Evolutionary conservation across 2,797 vertebrate species (phyloP).

Genomic region (Erpetoichthys calabaricus): DNA sequence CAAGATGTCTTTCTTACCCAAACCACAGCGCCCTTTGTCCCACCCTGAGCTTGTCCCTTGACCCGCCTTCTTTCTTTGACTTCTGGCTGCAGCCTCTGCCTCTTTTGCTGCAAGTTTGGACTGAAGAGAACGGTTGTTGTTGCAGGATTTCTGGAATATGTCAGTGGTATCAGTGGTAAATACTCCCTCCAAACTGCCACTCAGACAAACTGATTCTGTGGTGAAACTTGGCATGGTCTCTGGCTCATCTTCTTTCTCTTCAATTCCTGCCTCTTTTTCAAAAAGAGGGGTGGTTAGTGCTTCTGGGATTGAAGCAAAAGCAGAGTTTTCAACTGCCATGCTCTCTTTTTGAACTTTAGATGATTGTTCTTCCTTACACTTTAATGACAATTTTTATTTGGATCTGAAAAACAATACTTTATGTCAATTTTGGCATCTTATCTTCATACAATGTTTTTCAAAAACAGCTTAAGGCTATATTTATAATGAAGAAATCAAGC

Average conservation of each 20-base stretch:
- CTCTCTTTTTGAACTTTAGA: neutral
- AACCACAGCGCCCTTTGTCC: conserved; percentile 49
- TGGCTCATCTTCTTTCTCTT: conserved; percentile 31
- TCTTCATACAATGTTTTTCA: no score
- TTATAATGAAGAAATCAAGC: no score
- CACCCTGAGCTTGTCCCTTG: conserved; percentile 33
- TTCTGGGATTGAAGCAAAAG: conserved; percentile 51
- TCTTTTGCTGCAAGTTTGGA: conserved; percentile 52
- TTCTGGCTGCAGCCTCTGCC: conserved; percentile 33
- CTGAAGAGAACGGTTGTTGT: conserved; percentile 47
- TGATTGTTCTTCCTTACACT: no score
- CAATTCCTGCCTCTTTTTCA: conserved; percentile 33
- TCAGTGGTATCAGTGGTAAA: conserved; percentile 56
- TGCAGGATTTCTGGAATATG: conserved; percentile 20
- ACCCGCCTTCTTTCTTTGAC: conserved; percentile 34
- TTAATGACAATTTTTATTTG: no score
- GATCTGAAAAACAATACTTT: no score
- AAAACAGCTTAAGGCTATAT: no score
- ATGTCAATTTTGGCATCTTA: no score
- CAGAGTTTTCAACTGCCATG: conserved; percentile 71
- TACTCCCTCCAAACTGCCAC: conserved; percentile 48
- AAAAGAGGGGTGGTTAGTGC: conserved; percentile 50
- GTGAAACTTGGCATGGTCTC: conserved; percentile 18
- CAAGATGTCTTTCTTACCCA: conserved; percentile 39
- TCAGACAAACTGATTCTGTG: conserved; percentile 15